phyloP scores from a whole-genome alignment of 2,888 invertebrate species.

The Microctonus brassicae region DNA sequence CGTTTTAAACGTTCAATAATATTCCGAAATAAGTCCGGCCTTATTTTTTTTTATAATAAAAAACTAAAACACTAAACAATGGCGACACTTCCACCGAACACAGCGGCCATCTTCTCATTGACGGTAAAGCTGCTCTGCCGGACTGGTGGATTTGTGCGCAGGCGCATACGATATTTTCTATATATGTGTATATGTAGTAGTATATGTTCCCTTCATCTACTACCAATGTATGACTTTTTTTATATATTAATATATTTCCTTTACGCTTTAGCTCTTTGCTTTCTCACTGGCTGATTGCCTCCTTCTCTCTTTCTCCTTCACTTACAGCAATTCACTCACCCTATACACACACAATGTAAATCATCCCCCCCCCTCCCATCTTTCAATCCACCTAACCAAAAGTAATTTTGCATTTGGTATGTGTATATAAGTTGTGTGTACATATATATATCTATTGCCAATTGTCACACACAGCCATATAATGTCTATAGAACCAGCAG shows the following conservation, averaged over 20 bases:
- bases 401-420: too few species aligned
- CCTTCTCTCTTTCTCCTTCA: constrained; percentile 32
- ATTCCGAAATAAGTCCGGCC: constrained; percentile 71
- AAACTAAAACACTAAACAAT: constrained; percentile 78
- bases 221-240: constrained; percentile 51
- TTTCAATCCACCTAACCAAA: too few species aligned
- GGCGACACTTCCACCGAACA: constrained; percentile 84
- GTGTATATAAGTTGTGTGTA: neutral
- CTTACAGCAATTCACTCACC: neutral
- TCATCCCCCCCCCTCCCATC: too few species aligned
- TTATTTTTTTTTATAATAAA: constrained; percentile 70
- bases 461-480: too few species aligned
- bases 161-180: constrained; percentile 44
- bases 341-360: neutral
- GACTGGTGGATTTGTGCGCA: constrained; percentile 48
- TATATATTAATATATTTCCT: neutral
- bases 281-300: constrained; percentile 18
- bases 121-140: constrained; percentile 62
- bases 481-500: neutral
- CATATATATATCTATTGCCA: too few species aligned
- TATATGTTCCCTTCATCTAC: constrained; percentile 45
- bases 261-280: neutral
- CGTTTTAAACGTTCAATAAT: constrained; percentile 68
- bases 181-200: constrained; percentile 38
- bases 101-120: constrained; percentile 87